Conservation (phyloP, 2,113 vertebrate species). For the Sphaerodactylus townsendi region DNA sequence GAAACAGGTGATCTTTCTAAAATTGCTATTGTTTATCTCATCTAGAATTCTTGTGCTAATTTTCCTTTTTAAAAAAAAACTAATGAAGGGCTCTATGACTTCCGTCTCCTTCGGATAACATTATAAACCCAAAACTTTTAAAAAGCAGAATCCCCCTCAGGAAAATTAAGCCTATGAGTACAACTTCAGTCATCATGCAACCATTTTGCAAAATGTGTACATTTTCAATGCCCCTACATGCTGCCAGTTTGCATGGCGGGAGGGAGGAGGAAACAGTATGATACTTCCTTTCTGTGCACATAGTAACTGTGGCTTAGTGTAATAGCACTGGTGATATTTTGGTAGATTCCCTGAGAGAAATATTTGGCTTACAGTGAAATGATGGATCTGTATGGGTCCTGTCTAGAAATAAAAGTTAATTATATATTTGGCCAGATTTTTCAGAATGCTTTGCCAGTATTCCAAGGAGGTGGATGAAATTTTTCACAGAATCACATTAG, state of each 20-base stretch:
- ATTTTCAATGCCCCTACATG: constrained; percentile 12
- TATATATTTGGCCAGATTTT: neutral
- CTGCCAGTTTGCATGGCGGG: constrained; percentile 17
- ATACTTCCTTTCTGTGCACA: constrained; percentile 1
- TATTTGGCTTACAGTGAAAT: neutral
- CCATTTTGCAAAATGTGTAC: neutral
- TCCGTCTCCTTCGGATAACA: constrained; percentile 32
- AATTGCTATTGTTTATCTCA: constrained; percentile 64
- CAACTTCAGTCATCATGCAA: constrained; percentile 1
- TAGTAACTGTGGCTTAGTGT: neutral
- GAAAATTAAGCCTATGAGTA: constrained; percentile 20
- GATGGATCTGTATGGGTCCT: neutral
- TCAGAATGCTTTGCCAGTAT: neutral
- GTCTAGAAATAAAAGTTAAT: neutral
- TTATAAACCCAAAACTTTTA: constrained; percentile 5
- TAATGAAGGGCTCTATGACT: constrained; percentile 53
- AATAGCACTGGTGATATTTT: constrained; percentile 7
- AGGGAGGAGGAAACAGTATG: neutral
- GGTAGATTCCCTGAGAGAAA: neutral
- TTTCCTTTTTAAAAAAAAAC: constrained; percentile 27
- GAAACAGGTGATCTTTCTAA: constrained; percentile 76
- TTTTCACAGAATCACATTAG: neutral
- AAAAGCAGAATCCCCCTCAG: constrained; percentile 22
- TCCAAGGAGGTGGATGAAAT: neutral
- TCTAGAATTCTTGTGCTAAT: constrained; percentile 55